Evolutionary conservation across 2,113 vertebrate genomes (phyloP), one percentile per base, ranked within the genome.

Genomic region (Tor tambroides): DNA sequence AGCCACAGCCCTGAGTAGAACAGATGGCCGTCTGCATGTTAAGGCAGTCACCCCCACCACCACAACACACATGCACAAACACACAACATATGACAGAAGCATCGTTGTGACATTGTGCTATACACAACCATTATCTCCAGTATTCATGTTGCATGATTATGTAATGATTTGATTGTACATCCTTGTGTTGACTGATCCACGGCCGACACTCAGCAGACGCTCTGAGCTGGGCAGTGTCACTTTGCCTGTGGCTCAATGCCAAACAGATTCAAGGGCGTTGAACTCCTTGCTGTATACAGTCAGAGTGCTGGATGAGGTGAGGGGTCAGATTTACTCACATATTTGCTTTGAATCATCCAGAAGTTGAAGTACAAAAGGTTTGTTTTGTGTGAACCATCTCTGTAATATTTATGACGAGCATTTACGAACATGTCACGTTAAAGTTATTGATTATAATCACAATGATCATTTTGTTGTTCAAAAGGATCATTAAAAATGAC

Each of bases 241-340:
- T 74, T 76, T 81, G 86, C 89, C 76, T 86, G 67, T 83, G 89
- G 89, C 89, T 85, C 80, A 49, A 41, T 67, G 87, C 89, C 89
- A 88, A 71, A 80, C 63, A 35, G 56, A 85, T 76, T 86, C 84
- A 90, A 88, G 87, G 89, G 84, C 76, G 72, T 72, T 8, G 6
- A n/a, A 65, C 75, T 80, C 46, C 41, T 54, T 87, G 63, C 80
- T 69, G 79, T 38, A 23, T 65, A 43, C 86, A 78, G 78, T 32
- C 35, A 65, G 59, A 26, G 56, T 51, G 26, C 63, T 83, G 43
- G 38, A 82, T 28, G 63, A 75, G 88, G 51, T 87, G 74, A 86
- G 41, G 59, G 63, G 76, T 67, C 85, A 59, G 63, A 30, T 38
- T 69, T 46, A 41, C 76, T 83, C 63, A 17, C 67, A 56, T 1